Evolutionary conservation across 2,888 invertebrate genomes (phyloP).

Genomic region (Cephus pulcher): DNA sequence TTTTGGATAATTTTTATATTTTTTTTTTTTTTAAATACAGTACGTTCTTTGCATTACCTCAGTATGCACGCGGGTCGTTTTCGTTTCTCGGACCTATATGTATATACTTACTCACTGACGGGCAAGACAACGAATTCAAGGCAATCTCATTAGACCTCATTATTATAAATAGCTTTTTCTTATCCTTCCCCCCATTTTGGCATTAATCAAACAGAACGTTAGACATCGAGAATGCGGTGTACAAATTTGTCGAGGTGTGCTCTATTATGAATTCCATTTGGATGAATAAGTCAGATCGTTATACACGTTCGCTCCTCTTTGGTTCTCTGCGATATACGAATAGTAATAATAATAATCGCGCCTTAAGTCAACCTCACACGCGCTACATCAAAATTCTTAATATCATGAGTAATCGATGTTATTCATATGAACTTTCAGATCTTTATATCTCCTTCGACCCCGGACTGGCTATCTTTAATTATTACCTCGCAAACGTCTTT

Average conservation of each 20-base stretch:
- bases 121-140: conserved; percentile 21
- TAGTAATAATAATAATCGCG: neutral
- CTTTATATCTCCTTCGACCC: too few relatives aligned
- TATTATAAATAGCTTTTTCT: conserved; percentile 31
- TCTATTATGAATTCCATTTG: conserved; percentile 39
- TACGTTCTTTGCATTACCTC: neutral
- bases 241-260: conserved; percentile 44
- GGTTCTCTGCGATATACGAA: neutral
- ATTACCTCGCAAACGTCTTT: too few relatives aligned
- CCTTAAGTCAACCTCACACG: neutral
- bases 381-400: neutral
- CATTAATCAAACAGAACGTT: conserved; percentile 38
- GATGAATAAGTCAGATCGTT: conserved; percentile 32
- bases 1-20: neutral
- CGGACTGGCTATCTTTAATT: too few relatives aligned
- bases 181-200: conserved; percentile 26
- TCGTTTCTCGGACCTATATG: neutral
- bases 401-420: neutral
- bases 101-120: neutral
- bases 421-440: neutral
- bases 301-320: neutral
- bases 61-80: neutral
- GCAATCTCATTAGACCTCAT: conserved; percentile 35
- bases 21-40: neutral
- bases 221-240: conserved; percentile 31